Evolutionary conservation across 2,888 invertebrate species (phyloP).

Genomic region (Aleiodes testaceus): DNA sequence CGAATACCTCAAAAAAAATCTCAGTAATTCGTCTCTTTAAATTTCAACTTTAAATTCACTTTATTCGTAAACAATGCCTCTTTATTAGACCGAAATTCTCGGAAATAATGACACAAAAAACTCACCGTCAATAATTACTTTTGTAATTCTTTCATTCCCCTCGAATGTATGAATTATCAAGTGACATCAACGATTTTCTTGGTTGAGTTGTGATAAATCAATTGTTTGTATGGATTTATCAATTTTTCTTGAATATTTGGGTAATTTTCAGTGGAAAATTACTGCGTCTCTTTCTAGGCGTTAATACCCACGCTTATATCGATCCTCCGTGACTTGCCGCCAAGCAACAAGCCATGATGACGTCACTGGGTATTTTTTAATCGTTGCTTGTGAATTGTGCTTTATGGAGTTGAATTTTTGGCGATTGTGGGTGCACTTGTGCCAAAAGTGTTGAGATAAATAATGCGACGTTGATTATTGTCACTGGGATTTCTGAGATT

Average conservation of each 20-base stretch:
- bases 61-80: too few relatives aligned
- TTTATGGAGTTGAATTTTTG: neutral
- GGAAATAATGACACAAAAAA: slow-evolving; percentile 10
- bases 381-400: neutral
- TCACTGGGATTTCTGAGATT: too few relatives aligned
- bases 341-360: slow-evolving; percentile 30
- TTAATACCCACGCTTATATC: slow-evolving; percentile 10
- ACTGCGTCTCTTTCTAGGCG: neutral
- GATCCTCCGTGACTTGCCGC: slow-evolving; percentile 23
- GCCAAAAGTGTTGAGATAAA: too few relatives aligned
- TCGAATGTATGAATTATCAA: neutral
- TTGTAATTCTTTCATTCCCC: slow-evolving; percentile 6
- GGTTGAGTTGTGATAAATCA: too few relatives aligned
- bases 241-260: neutral
- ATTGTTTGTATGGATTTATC: too few relatives aligned
- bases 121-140: neutral
- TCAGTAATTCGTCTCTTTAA: too few relatives aligned
- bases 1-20: neutral
- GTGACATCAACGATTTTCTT: too few relatives aligned
- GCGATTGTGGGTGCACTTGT: too few relatives aligned
- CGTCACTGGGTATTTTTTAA: slow-evolving; percentile 6
- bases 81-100: neutral
- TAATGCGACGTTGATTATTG: too few relatives aligned
- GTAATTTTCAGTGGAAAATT: neutral
- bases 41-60: too few relatives aligned